Conservation (phyloP, 37 sponge, comb jelly and placozoan genomes). For the Amphimedon queenslandica region DNA sequence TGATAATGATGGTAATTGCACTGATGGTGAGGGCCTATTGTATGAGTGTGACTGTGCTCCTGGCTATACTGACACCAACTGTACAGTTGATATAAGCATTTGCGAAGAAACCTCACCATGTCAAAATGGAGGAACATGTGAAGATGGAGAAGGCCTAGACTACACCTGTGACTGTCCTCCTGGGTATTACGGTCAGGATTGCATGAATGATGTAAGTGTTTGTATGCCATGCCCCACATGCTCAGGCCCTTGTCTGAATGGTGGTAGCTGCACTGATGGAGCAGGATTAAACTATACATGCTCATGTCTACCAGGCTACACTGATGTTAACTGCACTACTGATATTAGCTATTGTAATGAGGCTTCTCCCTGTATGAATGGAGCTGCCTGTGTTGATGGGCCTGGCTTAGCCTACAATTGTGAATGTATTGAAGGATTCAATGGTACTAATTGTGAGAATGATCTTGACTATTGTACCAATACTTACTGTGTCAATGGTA, state of each 20-base stretch:
- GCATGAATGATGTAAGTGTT: constrained; percentile 14
- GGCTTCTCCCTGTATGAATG: background rate
- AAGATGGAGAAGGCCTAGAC: constrained; percentile 20
- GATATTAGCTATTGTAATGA: constrained; percentile 18
- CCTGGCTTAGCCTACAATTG: constrained; percentile 5
- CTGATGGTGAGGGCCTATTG: constrained; percentile 22
- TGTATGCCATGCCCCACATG: constrained; percentile 1
- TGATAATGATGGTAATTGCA: constrained; percentile 50
- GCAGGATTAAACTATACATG: constrained; percentile 10
- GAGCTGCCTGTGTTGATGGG: constrained; percentile 16
- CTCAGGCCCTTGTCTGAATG: constrained; percentile 37
- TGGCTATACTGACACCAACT: constrained; percentile 46
- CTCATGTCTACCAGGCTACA: constrained; percentile 28
- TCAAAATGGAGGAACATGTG: constrained; percentile 47
- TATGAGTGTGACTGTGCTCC: constrained; percentile 44
- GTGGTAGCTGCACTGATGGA: constrained; percentile 48
- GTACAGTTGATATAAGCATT: constrained; percentile 18
- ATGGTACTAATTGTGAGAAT: constrained; percentile 30
- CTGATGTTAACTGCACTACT: background rate
- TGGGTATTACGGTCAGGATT: constrained; percentile 31
- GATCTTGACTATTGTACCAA: constrained; percentile 21
- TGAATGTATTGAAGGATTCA: constrained; percentile 34
- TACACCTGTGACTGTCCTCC: constrained; percentile 43
- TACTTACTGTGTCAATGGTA: constrained; percentile 51
- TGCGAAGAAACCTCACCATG: constrained; percentile 29